phyloP scores from a whole-genome alignment of 2,797 vertebrate genomes.

The Poeciliopsis paucimaculata region DNA sequence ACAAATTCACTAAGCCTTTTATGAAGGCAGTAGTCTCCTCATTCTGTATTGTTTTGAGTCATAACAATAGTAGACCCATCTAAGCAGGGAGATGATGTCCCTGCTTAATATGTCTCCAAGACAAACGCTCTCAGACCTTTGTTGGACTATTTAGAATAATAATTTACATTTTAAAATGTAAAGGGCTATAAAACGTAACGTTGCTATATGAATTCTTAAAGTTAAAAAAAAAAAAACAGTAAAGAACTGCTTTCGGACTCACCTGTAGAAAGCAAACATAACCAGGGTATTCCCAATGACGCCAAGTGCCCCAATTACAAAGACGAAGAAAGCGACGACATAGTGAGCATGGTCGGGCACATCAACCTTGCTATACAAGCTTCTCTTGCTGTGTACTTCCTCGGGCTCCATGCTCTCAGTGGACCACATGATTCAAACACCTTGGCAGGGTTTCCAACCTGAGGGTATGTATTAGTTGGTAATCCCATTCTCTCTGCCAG shows the following conservation, averaged over 20 bases:
- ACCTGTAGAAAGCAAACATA: slow-evolving; percentile 83
- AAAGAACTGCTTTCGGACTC: slow-evolving; percentile 18
- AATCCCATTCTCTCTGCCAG: slow-evolving; percentile 25
- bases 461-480: slow-evolving; percentile 24
- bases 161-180: background rate
- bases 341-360: slow-evolving; percentile 81
- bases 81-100: background rate
- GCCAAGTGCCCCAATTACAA: slow-evolving; percentile 77
- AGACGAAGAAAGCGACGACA: slow-evolving; percentile 74
- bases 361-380: slow-evolving; percentile 73
- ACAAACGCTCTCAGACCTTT: background rate
- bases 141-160: slow-evolving; percentile 3
- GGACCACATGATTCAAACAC: slow-evolving; percentile 67
- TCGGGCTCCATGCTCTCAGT: slow-evolving; percentile 75
- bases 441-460: slow-evolving; percentile 41
- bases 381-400: slow-evolving; percentile 62
- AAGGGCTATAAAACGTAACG: no score
- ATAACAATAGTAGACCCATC: background rate
- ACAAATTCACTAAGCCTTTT: background rate
- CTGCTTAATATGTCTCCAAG: background rate
- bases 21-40: background rate
- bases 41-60: slow-evolving; percentile 1
- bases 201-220: background rate
- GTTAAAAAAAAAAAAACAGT: background rate
- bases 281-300: slow-evolving; percentile 78